These are phyloP conservation scores for Drosophila cognata DNA, from an alignment of 2,888 invertebrate species.

Conservation along the genomic window DNA sequence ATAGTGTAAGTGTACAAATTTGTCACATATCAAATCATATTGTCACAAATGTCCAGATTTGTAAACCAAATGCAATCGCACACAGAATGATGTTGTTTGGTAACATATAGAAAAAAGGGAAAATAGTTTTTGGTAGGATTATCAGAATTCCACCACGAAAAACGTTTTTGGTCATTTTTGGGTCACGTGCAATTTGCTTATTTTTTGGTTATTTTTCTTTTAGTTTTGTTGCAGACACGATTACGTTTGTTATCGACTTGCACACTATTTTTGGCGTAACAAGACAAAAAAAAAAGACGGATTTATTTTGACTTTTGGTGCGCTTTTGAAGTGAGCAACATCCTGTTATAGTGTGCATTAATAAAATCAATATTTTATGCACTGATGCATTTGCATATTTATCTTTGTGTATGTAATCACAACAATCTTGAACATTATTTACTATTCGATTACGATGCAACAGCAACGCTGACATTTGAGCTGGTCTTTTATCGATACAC, in stretches of 20 bases:
- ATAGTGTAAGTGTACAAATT: background rate
- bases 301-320: background rate
- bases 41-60: background rate
- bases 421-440: background rate
- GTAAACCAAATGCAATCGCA: background rate
- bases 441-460: background rate
- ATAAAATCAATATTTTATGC: background rate
- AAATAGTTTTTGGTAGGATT: background rate
- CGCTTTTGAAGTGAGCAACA: background rate
- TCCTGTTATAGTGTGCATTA: background rate
- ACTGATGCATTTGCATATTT: background rate
- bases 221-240: background rate
- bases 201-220: background rate
- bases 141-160: background rate
- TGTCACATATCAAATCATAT: background rate
- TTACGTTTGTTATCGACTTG: constrained; percentile 1
- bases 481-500: background rate
- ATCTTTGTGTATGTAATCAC: background rate
- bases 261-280: background rate
- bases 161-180: background rate
- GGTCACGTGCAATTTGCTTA: background rate
- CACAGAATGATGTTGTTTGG: background rate
- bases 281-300: background rate
- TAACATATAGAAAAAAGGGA: background rate
- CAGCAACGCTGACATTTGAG: background rate